Evolutionary conservation across 2,113 vertebrate species (phyloP), one percentile per base, ranked within the genome.

Genomic region (Macquaria ambigua): DNA sequence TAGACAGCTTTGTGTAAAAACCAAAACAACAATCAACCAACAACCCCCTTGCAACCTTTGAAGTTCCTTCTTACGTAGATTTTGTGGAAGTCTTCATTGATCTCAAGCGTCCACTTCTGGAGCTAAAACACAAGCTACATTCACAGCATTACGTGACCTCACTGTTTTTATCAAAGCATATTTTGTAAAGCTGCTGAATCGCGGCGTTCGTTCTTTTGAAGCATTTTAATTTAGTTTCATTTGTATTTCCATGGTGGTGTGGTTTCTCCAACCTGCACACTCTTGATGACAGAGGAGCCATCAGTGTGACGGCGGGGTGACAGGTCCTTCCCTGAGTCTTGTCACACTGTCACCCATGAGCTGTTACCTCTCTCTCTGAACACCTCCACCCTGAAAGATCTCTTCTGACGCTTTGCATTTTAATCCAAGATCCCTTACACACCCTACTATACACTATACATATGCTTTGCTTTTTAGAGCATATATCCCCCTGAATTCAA

Each of bases 291-390:
- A 83, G 64, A 71, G 74, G 76, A 77, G 83, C 66, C 81, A 87
- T 81, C 79, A 76, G 66, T 74, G 67, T 88, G 87, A 89, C 82
- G 12, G 75, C 90, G 71, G 75, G 80, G 46, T 87, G 87, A 83
- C 76, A 46, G 85, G 70, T 74, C 74, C 84, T 75, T 89, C 89
- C 83, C 74, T 39, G 67, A 86, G 80, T 71, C 85, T 68, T 89
- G 91, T 91, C 89, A 91, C 74, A 56, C 71, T 83, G 86, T 89
- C 92, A 90, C 86, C 84, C 87, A 84, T 87, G 84, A 89, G 88
- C 82, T 77, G 66, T 83, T 83, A 75, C 72, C 66, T 85, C 70
- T 90, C 86, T 79, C 81, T 84, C 69, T 66, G 77, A 90, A 88
- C 81, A 92, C 85, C 72, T 83, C 73, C 80, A 59, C 61, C 77